Evolutionary conservation across 2,888 invertebrate genomes (phyloP), one percentile per base, ranked within the genome.

Genomic region (Geophilus truncorum): DNA sequence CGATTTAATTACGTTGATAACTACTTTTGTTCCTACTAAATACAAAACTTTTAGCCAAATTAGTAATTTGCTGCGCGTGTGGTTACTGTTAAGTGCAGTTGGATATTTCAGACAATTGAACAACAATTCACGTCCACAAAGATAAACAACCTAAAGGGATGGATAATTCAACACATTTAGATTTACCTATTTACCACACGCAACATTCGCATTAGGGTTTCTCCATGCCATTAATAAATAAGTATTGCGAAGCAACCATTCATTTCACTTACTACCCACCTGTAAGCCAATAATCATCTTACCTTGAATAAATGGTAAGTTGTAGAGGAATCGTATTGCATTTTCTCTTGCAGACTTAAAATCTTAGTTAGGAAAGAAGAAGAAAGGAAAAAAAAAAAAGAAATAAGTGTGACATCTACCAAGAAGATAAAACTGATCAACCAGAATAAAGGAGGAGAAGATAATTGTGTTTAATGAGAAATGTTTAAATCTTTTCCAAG

Each of bases 131-230:
- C 23, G 70, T 25, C 70, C 51, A 18, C 51, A 51, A 21, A 70
- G 23, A 70, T 70, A 70, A 70, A 70, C 70, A 70, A 70, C 70
- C 51, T 1, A 25, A 23, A 15, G 70, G 70, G 23, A 28, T 70
- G 28, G 70, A 28, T 70, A 70, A 70, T 70, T 70, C 70, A 70
- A 70, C 70, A 70, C 28, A 15, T 70, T 70, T 70, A 70, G 70
- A 70, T 70, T 70, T 25, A 70, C 23, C 70, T 70, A 70, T 23
- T 28, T 25, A 70, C 70, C 70, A 28, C 70, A 70, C 70, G 70
- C 70, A 70, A 70, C 70, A 70, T 28, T 28, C 70, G 28, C 70
- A 70, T 70, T 70, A 70, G 4, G 25, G 25, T 25, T 70, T 25
- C 28, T 12, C 25, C 15, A 23, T 70, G 25, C n/a, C 70, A 70